Conservation (phyloP, 1,140 invertebrate genomes). For the Drosophila asahinai region DNA sequence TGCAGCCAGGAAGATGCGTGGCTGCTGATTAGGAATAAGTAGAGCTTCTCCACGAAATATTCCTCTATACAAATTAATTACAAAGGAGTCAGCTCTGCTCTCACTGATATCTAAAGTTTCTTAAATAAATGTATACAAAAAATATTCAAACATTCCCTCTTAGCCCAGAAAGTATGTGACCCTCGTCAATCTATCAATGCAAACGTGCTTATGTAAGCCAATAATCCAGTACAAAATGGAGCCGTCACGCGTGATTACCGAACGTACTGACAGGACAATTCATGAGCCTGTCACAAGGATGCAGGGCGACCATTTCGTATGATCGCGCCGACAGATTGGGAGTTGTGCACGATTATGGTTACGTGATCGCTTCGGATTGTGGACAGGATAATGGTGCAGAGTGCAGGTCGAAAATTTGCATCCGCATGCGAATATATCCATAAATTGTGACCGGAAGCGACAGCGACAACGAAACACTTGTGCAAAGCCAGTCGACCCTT, state of each 20-base stretch:
- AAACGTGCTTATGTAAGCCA: slow-evolving; percentile 23
- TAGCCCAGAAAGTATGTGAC: not conserved
- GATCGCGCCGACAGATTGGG: slow-evolving; percentile 14
- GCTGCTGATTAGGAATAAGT: not conserved
- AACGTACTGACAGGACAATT: slow-evolving; percentile 28
- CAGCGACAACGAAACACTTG: slow-evolving; percentile 42
- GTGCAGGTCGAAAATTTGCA: slow-evolving; percentile 55
- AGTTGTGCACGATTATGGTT: slow-evolving; percentile 20
- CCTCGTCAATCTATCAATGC: slow-evolving; percentile 29
- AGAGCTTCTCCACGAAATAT: not conserved
- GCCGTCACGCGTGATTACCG: slow-evolving; percentile 30
- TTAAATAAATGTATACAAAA: no score
- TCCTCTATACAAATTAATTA: not conserved
- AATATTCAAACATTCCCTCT: no score
- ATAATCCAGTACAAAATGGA: slow-evolving; percentile 27
- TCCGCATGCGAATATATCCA: slow-evolving; percentile 23
- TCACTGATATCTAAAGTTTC: no score
- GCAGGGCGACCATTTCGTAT: not conserved
- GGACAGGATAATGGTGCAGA: slow-evolving; percentile 6
- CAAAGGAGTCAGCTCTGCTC: not conserved
- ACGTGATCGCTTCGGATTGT: slow-evolving; percentile 47
- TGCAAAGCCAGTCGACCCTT: slow-evolving; percentile 8
- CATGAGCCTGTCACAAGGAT: slow-evolving; percentile 13
- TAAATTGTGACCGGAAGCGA: not conserved
- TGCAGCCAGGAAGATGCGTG: not conserved